A percentile compares a stretch with the other conserved stretches of the same genome.
phyloP scores from a whole-genome alignment of 2,888 invertebrate species.

The Cryptosula pallasiana region DNA sequence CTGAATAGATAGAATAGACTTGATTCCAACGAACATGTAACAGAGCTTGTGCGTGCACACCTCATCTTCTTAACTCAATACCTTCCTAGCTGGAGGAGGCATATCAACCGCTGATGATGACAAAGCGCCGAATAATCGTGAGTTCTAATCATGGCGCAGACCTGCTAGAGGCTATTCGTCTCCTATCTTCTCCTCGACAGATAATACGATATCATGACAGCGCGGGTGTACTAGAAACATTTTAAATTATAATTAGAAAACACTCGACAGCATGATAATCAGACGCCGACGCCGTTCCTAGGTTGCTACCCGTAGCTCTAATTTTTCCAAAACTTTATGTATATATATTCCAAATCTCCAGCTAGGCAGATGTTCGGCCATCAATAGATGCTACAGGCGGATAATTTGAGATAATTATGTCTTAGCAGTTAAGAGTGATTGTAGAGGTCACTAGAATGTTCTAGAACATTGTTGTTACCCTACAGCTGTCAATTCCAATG shows the following conservation, averaged over 20 bases:
- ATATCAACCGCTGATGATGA: background rate
- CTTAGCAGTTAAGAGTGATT: background rate
- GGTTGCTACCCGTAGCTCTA: no score
- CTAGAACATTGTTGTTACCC: background rate
- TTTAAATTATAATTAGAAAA: background rate
- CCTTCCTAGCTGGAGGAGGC: background rate
- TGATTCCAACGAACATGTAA: background rate
- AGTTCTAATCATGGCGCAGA: background rate
- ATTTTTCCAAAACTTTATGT: no score
- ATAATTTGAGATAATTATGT: background rate
- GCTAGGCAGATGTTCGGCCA: constrained; percentile 8
- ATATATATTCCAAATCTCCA: background rate
- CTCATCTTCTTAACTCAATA: background rate
- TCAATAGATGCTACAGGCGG: background rate
- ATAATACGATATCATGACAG: background rate
- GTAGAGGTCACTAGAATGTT: background rate
- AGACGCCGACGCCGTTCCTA: background rate
- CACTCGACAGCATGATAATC: background rate
- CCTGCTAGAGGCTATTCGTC: background rate
- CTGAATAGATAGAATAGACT: background rate
- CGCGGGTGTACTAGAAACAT: background rate
- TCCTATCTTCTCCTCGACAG: background rate
- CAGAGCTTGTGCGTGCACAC: background rate
- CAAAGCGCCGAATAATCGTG: background rate
- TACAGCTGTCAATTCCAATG: constrained; percentile 18